Evolutionary conservation across 2,888 invertebrate genomes (phyloP).

Genomic region (Hirtodrosophila trivittata): DNA sequence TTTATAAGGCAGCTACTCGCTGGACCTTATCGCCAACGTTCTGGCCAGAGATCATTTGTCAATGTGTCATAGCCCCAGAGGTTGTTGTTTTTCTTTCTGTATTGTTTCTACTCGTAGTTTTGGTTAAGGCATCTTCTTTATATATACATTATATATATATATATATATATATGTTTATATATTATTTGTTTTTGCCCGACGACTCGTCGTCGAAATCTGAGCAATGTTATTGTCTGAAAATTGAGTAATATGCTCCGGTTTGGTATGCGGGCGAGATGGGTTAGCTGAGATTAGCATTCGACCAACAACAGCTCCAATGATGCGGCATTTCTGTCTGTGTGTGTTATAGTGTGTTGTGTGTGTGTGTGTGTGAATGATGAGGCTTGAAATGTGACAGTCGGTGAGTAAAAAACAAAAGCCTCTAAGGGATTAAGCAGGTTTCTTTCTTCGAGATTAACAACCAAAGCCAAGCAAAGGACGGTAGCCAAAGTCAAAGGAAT

Average conservation of each 20-base stretch:
- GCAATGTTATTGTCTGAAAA: conserved; percentile 64
- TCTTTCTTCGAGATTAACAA: conserved; percentile 13
- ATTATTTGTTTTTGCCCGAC: conserved; percentile 25
- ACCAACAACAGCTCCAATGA: conserved; percentile 27
- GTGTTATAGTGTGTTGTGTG: conserved; percentile 1
- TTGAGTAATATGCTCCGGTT: conserved; percentile 68
- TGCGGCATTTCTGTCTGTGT: conserved; percentile 41
- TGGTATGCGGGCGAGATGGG: conserved; percentile 61
- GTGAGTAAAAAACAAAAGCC: conserved; percentile 16
- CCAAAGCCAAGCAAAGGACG: conserved; percentile 29
- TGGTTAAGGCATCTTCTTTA: conserved; percentile 58
- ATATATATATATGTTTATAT: conserved; percentile 20
- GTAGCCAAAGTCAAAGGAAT: conserved; percentile 32
- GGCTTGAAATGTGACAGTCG: conserved; percentile 11
- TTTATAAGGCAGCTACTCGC: conserved; percentile 8
- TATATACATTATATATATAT: background rate
- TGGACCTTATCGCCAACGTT: conserved; percentile 51
- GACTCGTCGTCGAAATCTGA: conserved; percentile 58
- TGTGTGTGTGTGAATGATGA: conserved; percentile 30
- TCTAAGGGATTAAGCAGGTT: conserved; percentile 15
- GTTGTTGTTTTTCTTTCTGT: conserved; percentile 14
- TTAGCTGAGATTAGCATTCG: conserved; percentile 63
- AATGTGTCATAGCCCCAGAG: conserved; percentile 54
- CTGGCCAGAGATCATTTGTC: conserved; percentile 68
- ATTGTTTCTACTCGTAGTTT: conserved; percentile 45